Base-by-base conservation (phyloP, 2,113 vertebrate species). In the Cyrtonyx montezumae region DNA sequence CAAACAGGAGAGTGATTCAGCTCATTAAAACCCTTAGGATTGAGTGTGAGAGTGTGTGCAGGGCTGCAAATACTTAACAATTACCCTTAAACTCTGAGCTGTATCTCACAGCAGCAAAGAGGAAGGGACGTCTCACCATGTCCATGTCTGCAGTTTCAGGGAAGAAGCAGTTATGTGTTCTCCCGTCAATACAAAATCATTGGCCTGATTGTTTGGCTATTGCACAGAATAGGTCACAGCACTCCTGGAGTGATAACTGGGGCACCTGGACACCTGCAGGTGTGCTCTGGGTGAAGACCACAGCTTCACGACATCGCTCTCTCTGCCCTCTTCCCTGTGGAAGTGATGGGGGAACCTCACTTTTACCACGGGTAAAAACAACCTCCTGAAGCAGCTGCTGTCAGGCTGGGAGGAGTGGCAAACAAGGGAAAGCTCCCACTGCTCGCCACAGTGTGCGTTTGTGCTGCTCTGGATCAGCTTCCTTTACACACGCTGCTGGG, bases 161-260 rank as follows among this genome's bases (percentile, higher is more conserved):
- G 45, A 61, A 75, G 43, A 66, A 89, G 37, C 0, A 0, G 5
- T 17, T 15, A 37, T 5, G 23, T 17, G 62, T n/a, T 37, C 7
- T 46, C 12, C 26, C 70, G 34, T 59, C 32, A n/a, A 1, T 10
- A 13, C 12, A 59, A 61, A 95, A 80, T 30, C 53, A 67, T 30
- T 32, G 66, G 40, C 32, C 8, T 1, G 2, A 2, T 69, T 66
- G 25, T 34, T 53, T 55, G 16, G 26, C 63, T 74, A 9, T 12
- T 30, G 8, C 9, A 67, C 58, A 2, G 0, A 79, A 49, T 8
- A 83, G 37, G 13, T 22, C 63, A 20, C 49, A 58, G 23, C 19
- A 26, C 13, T 79, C n/a, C 36, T 22, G 22, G 14, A 42, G 17
- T 34, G 9, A 28, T 62, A 48, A 61, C 26, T 12, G 22, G n/a